These are phyloP conservation scores for Lepidothrix coronata DNA, from an alignment of 2,113 vertebrate species.

Conservation along the genomic window DNA sequence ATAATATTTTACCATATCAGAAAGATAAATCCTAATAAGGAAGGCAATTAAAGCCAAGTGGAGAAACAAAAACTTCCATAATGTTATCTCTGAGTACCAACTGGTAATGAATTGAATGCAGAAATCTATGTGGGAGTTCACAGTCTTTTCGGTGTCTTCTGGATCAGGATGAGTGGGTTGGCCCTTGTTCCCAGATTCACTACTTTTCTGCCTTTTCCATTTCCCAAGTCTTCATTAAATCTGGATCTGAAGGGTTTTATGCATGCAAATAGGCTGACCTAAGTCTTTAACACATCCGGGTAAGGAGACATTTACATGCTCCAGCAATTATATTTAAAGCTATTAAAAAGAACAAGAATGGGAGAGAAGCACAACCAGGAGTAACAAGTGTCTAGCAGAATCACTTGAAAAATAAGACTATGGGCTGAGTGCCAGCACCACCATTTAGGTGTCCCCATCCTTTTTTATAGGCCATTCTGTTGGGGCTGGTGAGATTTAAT, in stretches of 20 bases:
- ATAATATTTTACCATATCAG: slow-evolving; percentile 65
- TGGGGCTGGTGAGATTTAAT: background rate
- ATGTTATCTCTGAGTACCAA: slow-evolving; percentile 64
- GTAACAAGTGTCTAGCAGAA: background rate
- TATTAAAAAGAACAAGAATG: background rate
- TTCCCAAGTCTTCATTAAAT: slow-evolving; percentile 40
- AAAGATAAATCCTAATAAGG: slow-evolving; percentile 71
- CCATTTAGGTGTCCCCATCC: background rate
- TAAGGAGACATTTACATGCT: background rate
- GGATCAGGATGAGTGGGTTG: background rate
- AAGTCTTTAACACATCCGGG: background rate
- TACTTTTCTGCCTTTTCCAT: background rate
- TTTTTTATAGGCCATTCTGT: background rate
- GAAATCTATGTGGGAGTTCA: slow-evolving; percentile 25
- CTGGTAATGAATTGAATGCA: slow-evolving; percentile 43
- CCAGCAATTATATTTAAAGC: slow-evolving; percentile 16
- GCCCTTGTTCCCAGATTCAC: background rate
- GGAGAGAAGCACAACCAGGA: background rate
- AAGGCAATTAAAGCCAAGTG: slow-evolving; percentile 66
- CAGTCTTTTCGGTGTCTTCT: slow-evolving; percentile 23
- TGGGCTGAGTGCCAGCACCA: background rate
- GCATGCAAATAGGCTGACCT: slow-evolving; percentile 19
- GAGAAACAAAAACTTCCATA: slow-evolving; percentile 64
- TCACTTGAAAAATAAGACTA: background rate
- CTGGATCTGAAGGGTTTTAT: background rate